Evolutionary conservation across 2,888 invertebrate species (phyloP), one percentile per base, ranked within the genome.

Genomic region (Nomada goodeniana): DNA sequence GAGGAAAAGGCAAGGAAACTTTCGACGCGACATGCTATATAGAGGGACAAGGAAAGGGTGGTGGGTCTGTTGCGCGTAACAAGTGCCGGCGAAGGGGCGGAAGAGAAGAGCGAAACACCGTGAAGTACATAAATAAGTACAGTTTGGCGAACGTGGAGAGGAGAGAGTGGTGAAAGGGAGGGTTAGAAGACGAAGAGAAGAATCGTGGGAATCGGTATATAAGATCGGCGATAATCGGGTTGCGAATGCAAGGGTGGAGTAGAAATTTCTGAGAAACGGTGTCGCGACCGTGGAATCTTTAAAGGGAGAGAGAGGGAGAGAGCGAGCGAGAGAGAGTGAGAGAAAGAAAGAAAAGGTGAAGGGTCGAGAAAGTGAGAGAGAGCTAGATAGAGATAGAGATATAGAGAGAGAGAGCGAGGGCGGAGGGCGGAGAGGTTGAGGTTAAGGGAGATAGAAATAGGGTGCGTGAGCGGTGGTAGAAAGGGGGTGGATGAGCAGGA

Each of bases 21-120:
- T 47, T 63, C 20, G 26, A 72, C 20, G 42, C 64, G 64, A 72
- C 9, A 72, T 69, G 69, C 47, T 36, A 18, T 29, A 68, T 68
- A 52, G 53, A 68, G 55, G 68, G 42, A 69, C 71, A 36, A 36
- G 70, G 26, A 63, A 53, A 23, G 20, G n/a, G 50, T 23, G 57
- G 57, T 10, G 57, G 47, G 47, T 47, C 47, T 15, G 15, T 47
- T 15, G 47, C 47, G 47, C 15, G 72, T 72, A 47, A 59, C 63
- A 64, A 73, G 64, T 59, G 74, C 44, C 65, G 75, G 57, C n/a
- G 29, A 23, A 2, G 36, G 23, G 4, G 18, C 29, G 42, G 36
- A 18, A 36, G n/a, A 57, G 50, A 42, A 60, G 42, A 13, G 47
- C 23, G 52, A 64, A 44, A 50, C 59, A 60, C 47, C 63, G 60